phyloP scores from a whole-genome alignment of 1,140 invertebrate species.

The Doryteuthis pealeii region DNA sequence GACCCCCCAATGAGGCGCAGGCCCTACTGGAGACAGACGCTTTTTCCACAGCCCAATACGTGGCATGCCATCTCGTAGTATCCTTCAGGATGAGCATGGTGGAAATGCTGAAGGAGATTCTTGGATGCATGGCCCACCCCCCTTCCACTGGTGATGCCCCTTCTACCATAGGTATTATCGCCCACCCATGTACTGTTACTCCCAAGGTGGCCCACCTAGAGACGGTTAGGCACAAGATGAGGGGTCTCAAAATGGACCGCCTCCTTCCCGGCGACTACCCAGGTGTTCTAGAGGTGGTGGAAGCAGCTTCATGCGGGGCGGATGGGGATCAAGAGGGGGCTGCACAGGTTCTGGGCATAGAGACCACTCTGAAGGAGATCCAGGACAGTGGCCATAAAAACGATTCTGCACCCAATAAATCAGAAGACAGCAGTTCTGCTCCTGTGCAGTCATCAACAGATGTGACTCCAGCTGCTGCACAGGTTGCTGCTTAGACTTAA shows the following conservation, averaged over 20 bases:
- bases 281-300: constrained; percentile 30
- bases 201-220: constrained; percentile 26
- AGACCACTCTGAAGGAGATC: neutral
- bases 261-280: constrained; percentile 23
- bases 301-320: constrained; percentile 27
- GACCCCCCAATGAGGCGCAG: constrained; percentile 55
- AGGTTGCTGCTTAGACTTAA: neutral
- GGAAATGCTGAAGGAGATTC: constrained; percentile 17
- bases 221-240: constrained; percentile 16
- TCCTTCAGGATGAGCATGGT: constrained; percentile 15
- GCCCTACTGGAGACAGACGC: constrained; percentile 25
- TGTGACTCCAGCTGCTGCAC: neutral
- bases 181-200: constrained; percentile 25
- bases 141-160: constrained; percentile 24
- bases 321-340: constrained; percentile 9
- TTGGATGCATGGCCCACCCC: constrained; percentile 24
- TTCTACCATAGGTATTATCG: constrained; percentile 40
- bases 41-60: constrained; percentile 33
- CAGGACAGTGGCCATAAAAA: neutral
- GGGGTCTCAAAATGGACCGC: constrained; percentile 28
- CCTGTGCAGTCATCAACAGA: neutral
- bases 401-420: neutral
- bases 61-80: constrained; percentile 20
- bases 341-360: neutral
- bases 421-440: neutral